Base-by-base conservation (phyloP, 2,888 invertebrate genomes). In the Sarcophaga rosellei region DNA sequence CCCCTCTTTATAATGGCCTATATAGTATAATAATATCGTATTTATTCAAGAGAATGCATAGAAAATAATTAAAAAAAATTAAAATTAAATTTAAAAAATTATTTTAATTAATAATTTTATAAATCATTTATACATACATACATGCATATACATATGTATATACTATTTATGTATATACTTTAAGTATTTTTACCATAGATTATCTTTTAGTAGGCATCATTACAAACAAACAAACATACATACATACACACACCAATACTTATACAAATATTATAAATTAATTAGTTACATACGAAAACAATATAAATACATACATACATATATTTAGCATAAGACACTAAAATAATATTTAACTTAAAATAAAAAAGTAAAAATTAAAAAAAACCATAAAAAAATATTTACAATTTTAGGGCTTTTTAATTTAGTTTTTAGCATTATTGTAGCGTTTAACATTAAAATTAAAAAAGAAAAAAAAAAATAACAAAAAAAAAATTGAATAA, bases 371-470 rank as follows among this genome's bases (percentile, higher is more conserved):
- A 65, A 21, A 53, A 47, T 44, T n/a, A 12, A 69, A 15, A 65
- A 66, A 65, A 63, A 59, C 44, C 53, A 81, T 12, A 65, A 47
- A 44, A 17, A 63, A 53, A 65, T 53, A 74, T 65, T 21, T 68
- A 21, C 66, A 21, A 68, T 68, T 63, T 63, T 83, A 76, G 73
- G 70, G 77, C 47, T 81, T 78, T 61, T 75, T 61, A 63, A 65
- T 59, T 59, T 79, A 68, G 35, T 74, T 79, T 84, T 75, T 80
- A 84, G 79, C 75, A 61, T 84, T 66, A 84, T 35, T 73, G 65
- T 73, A 80, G 79, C 65, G 72, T 73, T 80, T 73, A 35, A 35
- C 35, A 35, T 35, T 35, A 35, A 35, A 35, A 35, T 70, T 78
- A 57, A 79, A 20, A 66, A 12, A 45, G 4, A 66, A 66, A n/a